Conservation (phyloP, 64 coral and sea anemone genomes). For the Hydrozoanthus tunicans region DNA sequence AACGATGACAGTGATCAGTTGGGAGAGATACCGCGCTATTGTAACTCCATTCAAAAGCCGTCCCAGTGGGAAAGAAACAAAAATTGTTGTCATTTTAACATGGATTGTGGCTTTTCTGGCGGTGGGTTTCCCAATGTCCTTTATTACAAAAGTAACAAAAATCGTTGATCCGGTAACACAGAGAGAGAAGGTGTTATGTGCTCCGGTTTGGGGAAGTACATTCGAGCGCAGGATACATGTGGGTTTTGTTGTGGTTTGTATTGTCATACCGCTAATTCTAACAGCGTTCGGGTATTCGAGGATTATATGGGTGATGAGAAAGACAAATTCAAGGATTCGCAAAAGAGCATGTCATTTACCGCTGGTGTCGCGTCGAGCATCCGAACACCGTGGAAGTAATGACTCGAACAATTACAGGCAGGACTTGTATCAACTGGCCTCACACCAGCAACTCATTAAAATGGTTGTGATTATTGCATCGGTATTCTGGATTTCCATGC, state of each 20-base stretch:
- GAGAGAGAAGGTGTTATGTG: slow-evolving; percentile 43
- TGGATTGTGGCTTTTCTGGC: slow-evolving; percentile 84
- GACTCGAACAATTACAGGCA: slow-evolving; percentile 25
- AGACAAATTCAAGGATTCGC: slow-evolving; percentile 68
- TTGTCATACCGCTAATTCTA: slow-evolving; percentile 79
- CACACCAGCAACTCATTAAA: slow-evolving; percentile 76
- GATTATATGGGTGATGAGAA: slow-evolving; percentile 61
- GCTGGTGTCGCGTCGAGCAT: not conserved
- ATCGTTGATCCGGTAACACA: slow-evolving; percentile 35
- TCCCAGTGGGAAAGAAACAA: slow-evolving; percentile 55
- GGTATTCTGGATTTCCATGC: slow-evolving; percentile 87
- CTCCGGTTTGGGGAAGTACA: slow-evolving; percentile 57
- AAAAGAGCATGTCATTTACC: slow-evolving; percentile 9
- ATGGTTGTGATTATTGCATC: slow-evolving; percentile 79
- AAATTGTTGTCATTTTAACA: slow-evolving; percentile 71
- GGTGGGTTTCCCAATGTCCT: slow-evolving; percentile 83
- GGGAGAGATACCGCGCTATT: slow-evolving; percentile 81
- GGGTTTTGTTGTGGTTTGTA: slow-evolving; percentile 65
- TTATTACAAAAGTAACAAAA: slow-evolving; percentile 47
- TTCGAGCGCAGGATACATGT: slow-evolving; percentile 61
- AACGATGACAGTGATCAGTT: slow-evolving; percentile 83
- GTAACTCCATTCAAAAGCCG: slow-evolving; percentile 80
- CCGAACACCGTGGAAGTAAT: slow-evolving; percentile 14
- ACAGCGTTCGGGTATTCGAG: slow-evolving; percentile 71
- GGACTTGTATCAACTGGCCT: slow-evolving; percentile 50